Conservation (phyloP, 2,113 vertebrate genomes). For the Campylomormyrus tamandua region DNA sequence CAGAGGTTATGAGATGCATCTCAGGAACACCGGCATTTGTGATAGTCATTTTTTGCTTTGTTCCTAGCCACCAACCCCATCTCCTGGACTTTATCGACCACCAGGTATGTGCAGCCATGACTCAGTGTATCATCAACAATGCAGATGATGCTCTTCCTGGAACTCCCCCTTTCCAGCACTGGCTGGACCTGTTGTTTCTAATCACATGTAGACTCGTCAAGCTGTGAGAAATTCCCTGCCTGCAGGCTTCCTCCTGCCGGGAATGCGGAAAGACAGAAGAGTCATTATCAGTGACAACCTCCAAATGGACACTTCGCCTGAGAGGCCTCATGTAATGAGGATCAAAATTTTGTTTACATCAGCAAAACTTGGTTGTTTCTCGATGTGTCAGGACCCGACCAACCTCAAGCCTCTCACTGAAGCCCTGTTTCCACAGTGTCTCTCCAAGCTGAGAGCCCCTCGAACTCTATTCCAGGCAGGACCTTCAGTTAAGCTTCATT, state of each 20-base stretch:
- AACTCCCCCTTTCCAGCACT: neutral
- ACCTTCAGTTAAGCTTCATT: neutral
- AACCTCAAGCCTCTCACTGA: neutral
- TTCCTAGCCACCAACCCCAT: neutral
- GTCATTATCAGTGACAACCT: neutral
- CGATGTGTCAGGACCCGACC: no score
- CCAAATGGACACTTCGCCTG: neutral
- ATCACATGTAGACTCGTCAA: constrained; percentile 20
- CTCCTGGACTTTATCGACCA: neutral
- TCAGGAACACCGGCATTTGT: neutral
- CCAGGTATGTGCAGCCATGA: neutral
- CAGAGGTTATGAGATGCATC: neutral
- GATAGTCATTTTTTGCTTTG: neutral
- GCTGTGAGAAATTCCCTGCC: neutral
- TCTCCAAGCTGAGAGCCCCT: neutral
- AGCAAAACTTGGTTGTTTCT: neutral
- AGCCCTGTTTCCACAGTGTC: neutral
- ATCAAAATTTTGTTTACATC: neutral
- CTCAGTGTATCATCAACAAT: neutral
- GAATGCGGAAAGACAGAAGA: neutral
- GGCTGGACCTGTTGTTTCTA: constrained; percentile 12
- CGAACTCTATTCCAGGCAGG: neutral
- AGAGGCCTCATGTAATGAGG: neutral
- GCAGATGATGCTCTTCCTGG: neutral
- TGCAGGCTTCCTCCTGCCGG: neutral